A percentile compares a stretch with the other conserved stretches of the same genome.
phyloP scores from a whole-genome alignment of 2,888 invertebrate species.

The Nowickia ferox region DNA sequence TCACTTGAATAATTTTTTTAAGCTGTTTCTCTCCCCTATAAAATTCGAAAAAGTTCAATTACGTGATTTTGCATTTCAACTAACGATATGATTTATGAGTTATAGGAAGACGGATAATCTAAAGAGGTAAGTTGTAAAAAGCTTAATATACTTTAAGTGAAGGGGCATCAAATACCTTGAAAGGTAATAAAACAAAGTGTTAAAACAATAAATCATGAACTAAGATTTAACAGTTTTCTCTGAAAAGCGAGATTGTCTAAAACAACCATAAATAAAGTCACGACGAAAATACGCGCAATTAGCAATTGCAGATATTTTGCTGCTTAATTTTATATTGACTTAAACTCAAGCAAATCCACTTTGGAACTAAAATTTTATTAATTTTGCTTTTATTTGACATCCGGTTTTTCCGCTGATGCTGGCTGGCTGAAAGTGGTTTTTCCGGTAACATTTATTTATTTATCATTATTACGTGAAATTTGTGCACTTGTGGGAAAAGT shows the following conservation, averaged over 20 bases:
- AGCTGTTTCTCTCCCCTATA: too few species aligned
- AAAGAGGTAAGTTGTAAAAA: too few species aligned
- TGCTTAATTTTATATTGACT: neutral
- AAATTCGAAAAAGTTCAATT: too few species aligned
- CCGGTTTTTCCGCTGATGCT: constrained; percentile 27
- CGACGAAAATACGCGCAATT: constrained; percentile 20
- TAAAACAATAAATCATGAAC: too few species aligned
- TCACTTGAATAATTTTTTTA: too few species aligned
- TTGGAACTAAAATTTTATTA: neutral
- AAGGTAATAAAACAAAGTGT: too few species aligned
- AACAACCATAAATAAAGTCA: neutral
- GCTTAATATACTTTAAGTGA: too few species aligned
- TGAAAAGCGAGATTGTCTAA: neutral
- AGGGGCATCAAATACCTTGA: too few species aligned
- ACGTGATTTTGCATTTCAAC: too few species aligned
- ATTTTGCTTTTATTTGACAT: constrained; percentile 4
- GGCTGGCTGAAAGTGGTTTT: constrained; percentile 71
- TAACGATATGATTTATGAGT: too few species aligned
- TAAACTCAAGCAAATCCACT: neutral
- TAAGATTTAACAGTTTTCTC: too few species aligned
- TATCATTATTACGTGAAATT: constrained; percentile 67
- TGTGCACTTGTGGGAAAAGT: constrained; percentile 60
- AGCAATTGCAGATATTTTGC: constrained; percentile 6
- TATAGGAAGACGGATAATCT: too few species aligned
- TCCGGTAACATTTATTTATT: constrained; percentile 65